phyloP scores from a whole-genome alignment of 2,797 vertebrate genomes.

The Hoplostethus atlanticus region DNA sequence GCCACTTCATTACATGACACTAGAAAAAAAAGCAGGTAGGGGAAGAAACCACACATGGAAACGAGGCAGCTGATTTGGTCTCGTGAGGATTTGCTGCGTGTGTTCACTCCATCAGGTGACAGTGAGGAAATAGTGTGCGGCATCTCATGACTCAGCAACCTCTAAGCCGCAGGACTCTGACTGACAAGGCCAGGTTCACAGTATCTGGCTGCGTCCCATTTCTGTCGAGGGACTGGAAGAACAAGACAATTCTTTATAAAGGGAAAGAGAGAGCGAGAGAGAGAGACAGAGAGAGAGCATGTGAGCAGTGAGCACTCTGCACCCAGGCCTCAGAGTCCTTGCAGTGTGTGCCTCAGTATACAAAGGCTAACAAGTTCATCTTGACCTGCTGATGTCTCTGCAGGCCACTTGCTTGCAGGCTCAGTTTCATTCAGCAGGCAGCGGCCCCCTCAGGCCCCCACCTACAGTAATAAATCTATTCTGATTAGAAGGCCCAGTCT shows the following conservation, averaged over 20 bases:
- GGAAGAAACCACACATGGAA: constrained; percentile 10
- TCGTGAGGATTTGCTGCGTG: constrained; percentile 36
- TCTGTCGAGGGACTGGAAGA: too few species aligned
- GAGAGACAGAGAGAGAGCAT: not conserved
- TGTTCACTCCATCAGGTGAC: constrained; percentile 69
- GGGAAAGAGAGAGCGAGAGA: not conserved
- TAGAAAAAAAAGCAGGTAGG: constrained; percentile 3
- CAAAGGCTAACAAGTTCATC: constrained; percentile 51
- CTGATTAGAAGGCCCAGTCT: not conserved
- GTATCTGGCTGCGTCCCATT: not conserved
- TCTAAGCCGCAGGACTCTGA: constrained; percentile 63
- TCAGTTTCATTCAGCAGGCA: not conserved
- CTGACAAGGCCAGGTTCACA: constrained; percentile 52
- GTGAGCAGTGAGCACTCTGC: not conserved
- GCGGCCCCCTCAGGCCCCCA: not conserved
- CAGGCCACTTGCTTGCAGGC: constrained; percentile 32
- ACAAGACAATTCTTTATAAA: too few species aligned
- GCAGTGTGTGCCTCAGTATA: constrained; percentile 15
- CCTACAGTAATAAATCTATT: not conserved
- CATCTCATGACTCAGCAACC: constrained; percentile 53
- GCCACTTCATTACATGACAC: too few species aligned
- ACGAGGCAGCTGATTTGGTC: constrained; percentile 41
- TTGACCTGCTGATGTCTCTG: constrained; percentile 54
- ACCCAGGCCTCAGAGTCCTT: not conserved
- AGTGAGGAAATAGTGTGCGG: constrained; percentile 48